phyloP scores from a whole-genome alignment of 2,797 vertebrate species.

The Yasuhikotakia modesta region DNA sequence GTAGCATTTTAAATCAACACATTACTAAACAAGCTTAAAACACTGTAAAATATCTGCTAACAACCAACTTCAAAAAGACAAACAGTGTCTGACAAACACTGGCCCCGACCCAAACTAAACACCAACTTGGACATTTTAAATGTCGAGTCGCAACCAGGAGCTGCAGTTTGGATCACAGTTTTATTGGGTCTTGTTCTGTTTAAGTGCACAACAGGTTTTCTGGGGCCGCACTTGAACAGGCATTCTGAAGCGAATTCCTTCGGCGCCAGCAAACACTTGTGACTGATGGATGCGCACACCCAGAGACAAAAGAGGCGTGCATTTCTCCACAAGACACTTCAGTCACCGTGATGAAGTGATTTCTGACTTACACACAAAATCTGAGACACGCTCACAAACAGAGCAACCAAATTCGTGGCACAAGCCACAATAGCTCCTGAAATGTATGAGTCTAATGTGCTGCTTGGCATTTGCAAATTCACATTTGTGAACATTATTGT shows the following conservation, averaged over 20 bases:
- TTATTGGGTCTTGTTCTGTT: slow-evolving; percentile 24
- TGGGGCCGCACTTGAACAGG: slow-evolving; percentile 13
- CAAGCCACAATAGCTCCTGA: neutral
- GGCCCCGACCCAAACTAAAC: neutral
- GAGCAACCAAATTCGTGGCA: neutral
- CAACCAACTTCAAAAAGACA: neutral
- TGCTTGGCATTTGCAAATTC: neutral
- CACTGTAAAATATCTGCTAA: too few species aligned
- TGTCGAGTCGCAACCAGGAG: neutral
- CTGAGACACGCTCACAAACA: neutral
- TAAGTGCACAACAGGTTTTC: slow-evolving; percentile 41
- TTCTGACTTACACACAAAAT: slow-evolving; percentile 2
- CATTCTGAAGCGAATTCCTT: slow-evolving; percentile 2
- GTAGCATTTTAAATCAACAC: neutral
- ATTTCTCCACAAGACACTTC: slow-evolving; percentile 26
- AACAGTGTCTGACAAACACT: neutral
- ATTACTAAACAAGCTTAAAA: too few species aligned
- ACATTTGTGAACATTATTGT: slow-evolving; percentile 1
- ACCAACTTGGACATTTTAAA: neutral
- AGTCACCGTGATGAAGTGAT: slow-evolving; percentile 21
- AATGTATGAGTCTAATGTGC: neutral
- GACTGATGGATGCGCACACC: slow-evolving; percentile 40
- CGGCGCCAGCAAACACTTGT: slow-evolving; percentile 19
- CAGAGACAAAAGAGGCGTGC: slow-evolving; percentile 50
- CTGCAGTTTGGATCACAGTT: neutral